Base-by-base conservation (phyloP, 2,797 vertebrate genomes). In the Gallinago nigripennis region DNA sequence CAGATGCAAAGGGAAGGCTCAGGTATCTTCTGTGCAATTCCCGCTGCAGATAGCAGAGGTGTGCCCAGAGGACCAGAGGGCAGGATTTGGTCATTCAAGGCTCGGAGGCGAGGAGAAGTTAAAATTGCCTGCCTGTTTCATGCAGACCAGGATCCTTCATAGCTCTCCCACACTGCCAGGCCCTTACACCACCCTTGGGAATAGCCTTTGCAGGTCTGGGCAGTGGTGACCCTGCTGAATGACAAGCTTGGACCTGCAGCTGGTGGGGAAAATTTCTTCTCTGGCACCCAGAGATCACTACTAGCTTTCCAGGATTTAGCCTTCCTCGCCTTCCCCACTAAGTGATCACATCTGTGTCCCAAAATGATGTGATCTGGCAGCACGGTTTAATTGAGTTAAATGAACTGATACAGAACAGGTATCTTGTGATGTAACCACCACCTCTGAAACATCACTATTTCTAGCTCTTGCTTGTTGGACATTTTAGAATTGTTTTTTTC, bases 321-420 rank as follows among this genome's bases (percentile, higher is more conserved):
- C 56, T 81, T 86, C 39, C 45, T 64, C 31, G 37, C 37, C 16
- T 70, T 6, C 57, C 37, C 51, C 43, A 54, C 69, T 66, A 50
- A 37, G 23, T 20, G 35, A 64, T 79, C 39, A 2, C n/a, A 69
- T 57, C 66, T 7, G 1, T 9, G 24, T 39, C 83, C 86, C 86
- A 61, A 23, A 82, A 39, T 80, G 41, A 84, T 41, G 76, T 21
- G 76, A 78, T 94, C 69, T 93, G 90, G 64, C 86, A 80, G 68
- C 68, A 46, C 0, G 2, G 60, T 45, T 86, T 86, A 66, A 94
- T 70, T 61, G 83, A 58, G 37, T 94, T 88, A 48, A 18, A 27
- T 31, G 71, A 80, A 53, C 50, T 93, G 93, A 93, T 54, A 68
- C 2, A 90, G 70, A 92, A 3, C 86, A 94, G 88, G 81, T 92